A percentile compares a stretch with the other conserved stretches of the same genome.
Conservation (phyloP, 2,797 vertebrate genomes). For the Malurus leucopterus region DNA sequence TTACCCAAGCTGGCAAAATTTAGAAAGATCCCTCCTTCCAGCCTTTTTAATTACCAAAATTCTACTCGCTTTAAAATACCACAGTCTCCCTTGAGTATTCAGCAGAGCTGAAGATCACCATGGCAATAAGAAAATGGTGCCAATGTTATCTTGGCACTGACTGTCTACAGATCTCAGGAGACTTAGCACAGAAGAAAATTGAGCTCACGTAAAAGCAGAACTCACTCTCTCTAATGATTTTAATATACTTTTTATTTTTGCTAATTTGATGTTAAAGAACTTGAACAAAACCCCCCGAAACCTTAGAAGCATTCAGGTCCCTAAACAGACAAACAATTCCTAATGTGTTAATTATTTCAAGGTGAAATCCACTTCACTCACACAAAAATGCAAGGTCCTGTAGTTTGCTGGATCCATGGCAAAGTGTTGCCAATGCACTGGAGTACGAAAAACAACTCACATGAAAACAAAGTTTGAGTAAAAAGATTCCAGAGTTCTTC, state of each 20-base stretch:
- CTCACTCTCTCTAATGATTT: neutral
- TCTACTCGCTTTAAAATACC: slow-evolving; percentile 75
- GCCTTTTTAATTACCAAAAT: slow-evolving; percentile 77
- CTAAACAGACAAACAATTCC: slow-evolving; percentile 40
- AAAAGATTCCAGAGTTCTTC: neutral
- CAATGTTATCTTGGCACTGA: slow-evolving; percentile 70
- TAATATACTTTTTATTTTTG: slow-evolving; percentile 43
- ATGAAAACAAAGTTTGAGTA: neutral
- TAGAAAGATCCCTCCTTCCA: slow-evolving; percentile 67
- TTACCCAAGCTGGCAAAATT: slow-evolving; percentile 63
- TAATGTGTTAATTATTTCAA: neutral
- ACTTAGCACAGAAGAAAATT: slow-evolving; percentile 62
- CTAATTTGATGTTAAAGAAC: slow-evolving; percentile 57
- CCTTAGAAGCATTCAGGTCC: slow-evolving; percentile 18
- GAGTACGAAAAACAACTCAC: neutral
- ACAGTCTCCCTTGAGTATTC: slow-evolving; percentile 67
- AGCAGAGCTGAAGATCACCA: slow-evolving; percentile 75
- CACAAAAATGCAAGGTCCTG: neutral
- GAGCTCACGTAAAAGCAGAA: slow-evolving; percentile 58
- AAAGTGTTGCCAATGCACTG: neutral
- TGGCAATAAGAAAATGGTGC: slow-evolving; percentile 77
- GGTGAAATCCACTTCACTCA: neutral
- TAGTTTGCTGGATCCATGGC: neutral
- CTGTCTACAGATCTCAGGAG: slow-evolving; percentile 65
- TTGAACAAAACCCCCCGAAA: neutral